Percentiles rank a stretch among this genome's conserved stretches.
phyloP scores from a whole-genome alignment of 92 coral and sea anemone species.

The Parazoanthus swiftii region DNA sequence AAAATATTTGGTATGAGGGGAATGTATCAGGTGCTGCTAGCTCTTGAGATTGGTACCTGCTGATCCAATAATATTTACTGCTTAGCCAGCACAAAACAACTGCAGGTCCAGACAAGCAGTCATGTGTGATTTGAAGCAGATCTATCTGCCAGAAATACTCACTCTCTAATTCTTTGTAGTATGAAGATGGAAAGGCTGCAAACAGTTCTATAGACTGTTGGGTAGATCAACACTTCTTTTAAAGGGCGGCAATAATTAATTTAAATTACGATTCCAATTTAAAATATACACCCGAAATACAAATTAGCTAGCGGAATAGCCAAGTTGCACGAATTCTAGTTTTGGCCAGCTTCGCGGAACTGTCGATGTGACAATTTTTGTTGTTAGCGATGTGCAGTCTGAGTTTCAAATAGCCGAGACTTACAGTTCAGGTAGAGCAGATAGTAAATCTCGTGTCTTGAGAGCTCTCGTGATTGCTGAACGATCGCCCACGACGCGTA shows the following conservation, averaged over 20 bases:
- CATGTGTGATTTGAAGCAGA: too few species aligned
- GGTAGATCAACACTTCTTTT: not conserved
- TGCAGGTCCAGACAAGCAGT: constrained; percentile 8
- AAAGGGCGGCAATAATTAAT: constrained; percentile 15
- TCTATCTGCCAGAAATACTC: not conserved
- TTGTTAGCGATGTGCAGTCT: not conserved
- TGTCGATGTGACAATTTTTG: not conserved
- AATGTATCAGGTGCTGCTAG: not conserved
- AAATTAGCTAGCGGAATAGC: not conserved
- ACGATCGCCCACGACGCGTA: constrained; percentile 4
- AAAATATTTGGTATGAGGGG: not conserved
- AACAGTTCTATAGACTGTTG: not conserved
- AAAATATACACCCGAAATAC: not conserved
- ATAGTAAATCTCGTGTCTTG: constrained; percentile 15
- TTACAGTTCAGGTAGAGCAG: not conserved
- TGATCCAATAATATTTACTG: not conserved
- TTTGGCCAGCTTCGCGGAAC: not conserved
- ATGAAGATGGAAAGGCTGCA: not conserved
- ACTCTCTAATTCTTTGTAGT: not conserved
- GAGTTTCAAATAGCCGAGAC: not conserved
- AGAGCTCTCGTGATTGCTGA: constrained; percentile 27
- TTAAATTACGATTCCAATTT: constrained; percentile 18
- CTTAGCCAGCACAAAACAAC: not conserved
- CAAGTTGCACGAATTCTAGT: constrained; percentile 11
- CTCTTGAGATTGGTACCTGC: not conserved